phyloP scores from a whole-genome alignment of 2,797 vertebrate species.

The Diglossa cyanea region DNA sequence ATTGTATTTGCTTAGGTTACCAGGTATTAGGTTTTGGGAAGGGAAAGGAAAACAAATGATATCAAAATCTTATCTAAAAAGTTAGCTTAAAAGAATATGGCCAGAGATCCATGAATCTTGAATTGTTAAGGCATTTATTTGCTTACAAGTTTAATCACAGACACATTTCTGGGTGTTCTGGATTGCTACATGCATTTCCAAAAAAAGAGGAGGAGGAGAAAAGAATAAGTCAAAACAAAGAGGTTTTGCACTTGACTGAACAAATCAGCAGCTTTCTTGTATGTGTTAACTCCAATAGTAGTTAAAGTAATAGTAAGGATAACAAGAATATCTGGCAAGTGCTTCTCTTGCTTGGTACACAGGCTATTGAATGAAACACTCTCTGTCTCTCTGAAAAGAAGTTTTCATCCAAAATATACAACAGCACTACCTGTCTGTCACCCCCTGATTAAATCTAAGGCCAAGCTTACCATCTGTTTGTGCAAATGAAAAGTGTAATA shows the following conservation, averaged over 20 bases:
- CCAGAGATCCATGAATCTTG: constrained; percentile 83
- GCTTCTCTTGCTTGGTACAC: not conserved
- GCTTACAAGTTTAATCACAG: constrained; percentile 62
- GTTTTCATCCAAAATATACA: constrained; percentile 76
- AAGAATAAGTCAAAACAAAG: not conserved
- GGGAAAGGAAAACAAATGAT: constrained; percentile 85
- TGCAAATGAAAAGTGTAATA: constrained; percentile 73
- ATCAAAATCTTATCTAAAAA: constrained; percentile 87
- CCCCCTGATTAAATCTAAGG: constrained; percentile 77
- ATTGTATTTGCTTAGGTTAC: constrained; percentile 88
- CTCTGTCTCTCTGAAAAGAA: constrained; percentile 75
- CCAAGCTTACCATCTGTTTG: constrained; percentile 87
- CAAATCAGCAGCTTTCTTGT: not conserved
- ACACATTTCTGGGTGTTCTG: not conserved
- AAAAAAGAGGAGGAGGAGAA: not conserved
- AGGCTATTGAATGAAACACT: constrained; percentile 62
- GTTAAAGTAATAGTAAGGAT: not conserved
- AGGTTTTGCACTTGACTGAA: not conserved
- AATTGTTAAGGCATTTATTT: constrained; percentile 81
- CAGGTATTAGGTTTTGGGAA: constrained; percentile 82
- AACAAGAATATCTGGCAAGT: not conserved
- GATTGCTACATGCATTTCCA: constrained; percentile 44
- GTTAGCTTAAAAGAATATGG: constrained; percentile 72
- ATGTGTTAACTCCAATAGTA: not conserved
- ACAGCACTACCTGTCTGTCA: constrained; percentile 77